Percentiles rank a stretch among this genome's conserved stretches.
Conservation (phyloP, 2,113 vertebrate genomes). For the Gila orcuttii region DNA sequence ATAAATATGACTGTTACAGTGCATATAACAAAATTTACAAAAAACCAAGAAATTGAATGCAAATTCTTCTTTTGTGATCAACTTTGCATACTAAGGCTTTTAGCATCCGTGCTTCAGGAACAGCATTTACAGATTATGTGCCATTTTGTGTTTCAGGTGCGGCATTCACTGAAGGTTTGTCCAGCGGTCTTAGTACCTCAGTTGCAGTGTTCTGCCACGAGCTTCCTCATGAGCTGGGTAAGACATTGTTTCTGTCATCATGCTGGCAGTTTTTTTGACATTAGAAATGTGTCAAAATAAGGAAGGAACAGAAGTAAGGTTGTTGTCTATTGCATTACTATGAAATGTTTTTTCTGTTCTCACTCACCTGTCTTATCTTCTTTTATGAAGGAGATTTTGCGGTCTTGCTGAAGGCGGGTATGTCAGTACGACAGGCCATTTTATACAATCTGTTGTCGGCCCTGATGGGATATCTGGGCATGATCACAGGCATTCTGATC, state of each 20-base stretch:
- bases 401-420: constrained; percentile 93
- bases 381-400: constrained; percentile 88
- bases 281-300: not conserved
- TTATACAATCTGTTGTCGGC: constrained; percentile 95
- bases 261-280: not conserved
- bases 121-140: not conserved
- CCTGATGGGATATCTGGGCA: constrained; percentile 90
- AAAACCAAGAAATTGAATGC: no score
- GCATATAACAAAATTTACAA: no score
- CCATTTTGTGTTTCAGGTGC: constrained; percentile 77
- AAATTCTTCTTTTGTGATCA: no score
- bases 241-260: constrained; percentile 59
- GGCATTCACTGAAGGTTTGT: constrained; percentile 92
- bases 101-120: not conserved
- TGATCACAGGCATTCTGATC: constrained; percentile 91
- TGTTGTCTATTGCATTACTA: not conserved
- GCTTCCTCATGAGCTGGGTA: constrained; percentile 94
- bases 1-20: no score
- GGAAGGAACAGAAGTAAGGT: not conserved
- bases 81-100: no score
- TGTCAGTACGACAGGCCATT: constrained; percentile 95
- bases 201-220: constrained; percentile 98
- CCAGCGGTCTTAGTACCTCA: constrained; percentile 95
- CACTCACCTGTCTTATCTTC: not conserved
- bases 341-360: not conserved